phyloP scores from a whole-genome alignment of 2,888 invertebrate species.

The Monopis laevigella region DNA sequence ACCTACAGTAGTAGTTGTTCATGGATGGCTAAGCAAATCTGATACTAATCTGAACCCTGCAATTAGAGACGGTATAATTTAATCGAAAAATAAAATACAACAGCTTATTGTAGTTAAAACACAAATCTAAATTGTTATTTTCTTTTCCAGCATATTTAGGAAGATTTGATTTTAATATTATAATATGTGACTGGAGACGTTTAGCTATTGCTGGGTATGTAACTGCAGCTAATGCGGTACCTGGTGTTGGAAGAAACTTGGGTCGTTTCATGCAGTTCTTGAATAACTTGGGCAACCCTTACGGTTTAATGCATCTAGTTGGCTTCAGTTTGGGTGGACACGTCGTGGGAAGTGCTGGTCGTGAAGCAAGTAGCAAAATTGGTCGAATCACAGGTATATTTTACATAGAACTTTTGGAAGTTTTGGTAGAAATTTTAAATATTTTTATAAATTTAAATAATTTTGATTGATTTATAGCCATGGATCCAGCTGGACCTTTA shows the following conservation, averaged over 20 bases:
- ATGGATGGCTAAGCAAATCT: conserved; percentile 34
- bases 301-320: conserved; percentile 29
- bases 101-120: too few species aligned
- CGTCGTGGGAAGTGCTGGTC: conserved; percentile 33
- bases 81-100: too few species aligned
- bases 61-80: conserved; percentile 26
- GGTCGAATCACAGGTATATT: conserved; percentile 35
- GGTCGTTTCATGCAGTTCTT: conserved; percentile 33
- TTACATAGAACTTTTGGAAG: too few species aligned
- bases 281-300: conserved; percentile 22
- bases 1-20: conserved; percentile 30
- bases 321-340: conserved; percentile 42
- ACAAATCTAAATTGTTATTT: neutral
- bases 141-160: conserved; percentile 25
- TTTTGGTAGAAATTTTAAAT: too few species aligned
- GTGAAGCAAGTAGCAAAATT: conserved; percentile 27
- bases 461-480: conserved; percentile 19
- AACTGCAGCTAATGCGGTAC: conserved; percentile 30
- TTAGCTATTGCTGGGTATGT: conserved; percentile 29
- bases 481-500: conserved; percentile 42
- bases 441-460: too few species aligned
- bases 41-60: conserved; percentile 23
- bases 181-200: conserved; percentile 35
- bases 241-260: conserved; percentile 30
- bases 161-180: conserved; percentile 30